Evolutionary conservation across 2,797 vertebrate genomes (phyloP), one percentile per base, ranked within the genome.

Genomic region (Onychomys arenicola): DNA sequence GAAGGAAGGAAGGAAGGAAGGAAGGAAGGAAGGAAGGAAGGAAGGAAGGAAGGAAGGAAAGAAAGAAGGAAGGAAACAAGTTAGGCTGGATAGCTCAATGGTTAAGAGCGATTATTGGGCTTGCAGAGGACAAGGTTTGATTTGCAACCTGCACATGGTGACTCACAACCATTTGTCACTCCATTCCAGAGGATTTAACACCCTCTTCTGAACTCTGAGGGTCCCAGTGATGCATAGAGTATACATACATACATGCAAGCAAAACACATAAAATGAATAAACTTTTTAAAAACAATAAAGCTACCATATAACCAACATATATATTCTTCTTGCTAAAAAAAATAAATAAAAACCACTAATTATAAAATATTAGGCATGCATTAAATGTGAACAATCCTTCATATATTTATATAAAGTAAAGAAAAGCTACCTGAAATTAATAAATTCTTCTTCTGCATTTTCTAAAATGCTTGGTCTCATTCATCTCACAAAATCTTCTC

Each of bases 371-470:
- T 67, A 59, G 25, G n/a, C 71, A 11, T 90, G 84, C 83, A 13
- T 73, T 34, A 91, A 93, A 80, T 59, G 2, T 69, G 67, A 77
- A 81, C 16, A n/a, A 75, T 40, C 52, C 16, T 29, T 32, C 32
- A 17, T 29, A 69, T 71, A 57, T 43, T 55, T 61, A 1, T 63
- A 89, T 55, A 75, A 81, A 95, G 52, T 80, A 52, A 77, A 93
- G 43, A 91, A 90, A 78, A 76, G 34, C 32, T 17, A 27, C 29
- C 49, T 34, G 37, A 12, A 89, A 73, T 75, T 40, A 81, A 83
- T 5, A 3, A 91, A 94, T 57, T 34, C 94, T 84, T 73, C 94
- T 83, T 93, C n/a, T 49, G n/a, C 55, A 76, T 86, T 89, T 96
- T 84, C 61, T 46, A 83, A 89, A 73, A 8, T 49, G 23, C 11